phyloP scores from a whole-genome alignment of 2,888 invertebrate genomes.

The Dolichopus griseipennis region DNA sequence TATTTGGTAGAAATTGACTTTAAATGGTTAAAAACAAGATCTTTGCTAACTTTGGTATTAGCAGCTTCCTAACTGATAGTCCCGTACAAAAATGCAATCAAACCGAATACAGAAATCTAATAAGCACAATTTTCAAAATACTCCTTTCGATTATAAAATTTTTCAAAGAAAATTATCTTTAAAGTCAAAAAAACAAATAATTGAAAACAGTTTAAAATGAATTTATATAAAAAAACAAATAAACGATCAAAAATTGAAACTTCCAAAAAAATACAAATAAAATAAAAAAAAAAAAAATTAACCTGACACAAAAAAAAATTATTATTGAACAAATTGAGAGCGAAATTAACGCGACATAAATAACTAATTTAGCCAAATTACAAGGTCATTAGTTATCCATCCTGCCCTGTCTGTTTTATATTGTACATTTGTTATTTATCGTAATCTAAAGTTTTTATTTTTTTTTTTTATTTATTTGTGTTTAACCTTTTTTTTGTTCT shows the following conservation, averaged over 20 bases:
- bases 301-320: conserved; percentile 17
- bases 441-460: not conserved
- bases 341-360: conserved; percentile 24
- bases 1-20: no score
- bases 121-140: no score
- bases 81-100: no score
- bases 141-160: no score
- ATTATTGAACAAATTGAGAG: conserved; percentile 21
- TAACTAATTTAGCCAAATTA: conserved; percentile 24
- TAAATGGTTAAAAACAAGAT: no score
- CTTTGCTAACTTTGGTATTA: no score
- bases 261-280: conserved; percentile 2
- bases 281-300: not conserved
- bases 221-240: not conserved
- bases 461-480: not conserved
- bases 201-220: no score
- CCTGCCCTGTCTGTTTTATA: conserved; percentile 20
- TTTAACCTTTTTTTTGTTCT: not conserved
- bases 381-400: conserved; percentile 24
- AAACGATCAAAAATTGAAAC: not conserved
- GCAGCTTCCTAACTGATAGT: no score
- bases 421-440: conserved; percentile 11
- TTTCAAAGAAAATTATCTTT: no score
- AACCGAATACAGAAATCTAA: no score
- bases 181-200: no score